Evolutionary conservation across 1,140 invertebrate genomes (phyloP).

Genomic region (Episyrphus balteatus): DNA sequence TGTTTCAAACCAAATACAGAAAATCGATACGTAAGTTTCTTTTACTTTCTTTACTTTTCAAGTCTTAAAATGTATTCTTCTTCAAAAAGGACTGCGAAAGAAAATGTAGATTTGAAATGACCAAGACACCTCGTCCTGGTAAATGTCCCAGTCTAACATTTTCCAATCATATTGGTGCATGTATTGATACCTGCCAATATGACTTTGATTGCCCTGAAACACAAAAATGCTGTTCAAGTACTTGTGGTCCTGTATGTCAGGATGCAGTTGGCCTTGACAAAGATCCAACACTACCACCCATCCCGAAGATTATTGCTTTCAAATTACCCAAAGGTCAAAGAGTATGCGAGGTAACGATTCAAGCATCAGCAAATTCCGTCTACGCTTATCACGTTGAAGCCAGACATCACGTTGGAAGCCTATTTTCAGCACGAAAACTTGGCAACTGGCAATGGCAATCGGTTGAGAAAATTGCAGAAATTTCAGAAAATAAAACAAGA

Average conservation of each 20-base stretch:
- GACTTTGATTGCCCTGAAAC: slow-evolving; percentile 52
- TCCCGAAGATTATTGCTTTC: slow-evolving; percentile 23
- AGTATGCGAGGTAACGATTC: slow-evolving; percentile 25
- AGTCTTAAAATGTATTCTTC: too few relatives aligned
- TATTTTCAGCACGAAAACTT: slow-evolving; percentile 40
- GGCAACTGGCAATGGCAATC: slow-evolving; percentile 41
- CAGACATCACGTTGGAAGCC: slow-evolving; percentile 43
- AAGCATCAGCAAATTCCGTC: slow-evolving; percentile 20
- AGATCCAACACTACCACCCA: slow-evolving; percentile 22
- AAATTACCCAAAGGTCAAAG: slow-evolving; percentile 24
- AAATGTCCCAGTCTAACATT: slow-evolving; percentile 15
- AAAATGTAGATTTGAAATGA: background rate
- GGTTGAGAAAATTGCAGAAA: slow-evolving; percentile 26
- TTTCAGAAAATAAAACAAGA: slow-evolving; percentile 16
- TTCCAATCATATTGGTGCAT: slow-evolving; percentile 22
- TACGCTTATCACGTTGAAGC: slow-evolving; percentile 40
- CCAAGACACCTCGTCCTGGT: slow-evolving; percentile 5
- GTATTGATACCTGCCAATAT: slow-evolving; percentile 46
- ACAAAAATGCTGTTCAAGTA: slow-evolving; percentile 51
- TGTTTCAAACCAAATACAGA: slow-evolving; percentile 7
- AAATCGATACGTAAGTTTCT: slow-evolving; percentile 11
- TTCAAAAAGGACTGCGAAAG: background rate
- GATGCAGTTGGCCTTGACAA: slow-evolving; percentile 44
- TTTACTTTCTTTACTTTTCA: too few relatives aligned
- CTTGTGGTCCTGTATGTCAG: slow-evolving; percentile 52